Base-by-base conservation (phyloP, 2,888 invertebrate genomes). In the Barypeithes pellucidus region DNA sequence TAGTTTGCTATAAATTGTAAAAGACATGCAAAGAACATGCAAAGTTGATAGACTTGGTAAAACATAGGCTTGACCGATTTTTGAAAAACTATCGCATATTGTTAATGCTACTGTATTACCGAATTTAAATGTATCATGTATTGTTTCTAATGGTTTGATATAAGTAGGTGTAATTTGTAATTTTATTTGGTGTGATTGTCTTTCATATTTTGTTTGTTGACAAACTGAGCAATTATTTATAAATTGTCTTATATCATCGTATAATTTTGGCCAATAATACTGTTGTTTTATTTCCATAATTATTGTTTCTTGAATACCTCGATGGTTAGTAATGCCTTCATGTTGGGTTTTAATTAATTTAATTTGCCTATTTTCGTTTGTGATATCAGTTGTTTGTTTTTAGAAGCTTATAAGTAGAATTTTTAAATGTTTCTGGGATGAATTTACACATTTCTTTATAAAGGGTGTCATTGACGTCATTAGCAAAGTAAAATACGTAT, bases 381-480 rank as follows among this genome's bases (percentile, higher is more conserved):
- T n/a, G n/a, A n/a, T n/a, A n/a, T n/a, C n/a, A 33, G 39, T 4
- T 52, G 22, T 36, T 41, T 14, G 62, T 61, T 63, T 24, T 62
- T 43, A 11, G 43, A 22, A 62, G 14, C 2, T 9, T 22, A 9
- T n/a, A 24, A 20, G 60, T 41, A 47, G 71, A 52, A 36, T 54
- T 39, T 33, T 43, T 65, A 43, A 57, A 71, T n/a, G n/a, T n/a
- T n/a, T n/a, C n/a, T n/a, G n/a, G n/a, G n/a, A n/a, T n/a, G n/a
- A n/a, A n/a, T n/a, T 50, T 9, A 73, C 50, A 50, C 52, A 60
- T 47, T 62, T 50, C 52, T 16, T 71, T 65, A 16, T 70, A 59
- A 8, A 45, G 66, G 5, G 24, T 39, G 12, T 12, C 39, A 11
- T 39, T 11, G 2, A 11, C 12, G 39, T 39, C 39, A 39, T 39